Base-by-base conservation (phyloP, 2,797 vertebrate genomes). In the Amblyraja radiata region DNA sequence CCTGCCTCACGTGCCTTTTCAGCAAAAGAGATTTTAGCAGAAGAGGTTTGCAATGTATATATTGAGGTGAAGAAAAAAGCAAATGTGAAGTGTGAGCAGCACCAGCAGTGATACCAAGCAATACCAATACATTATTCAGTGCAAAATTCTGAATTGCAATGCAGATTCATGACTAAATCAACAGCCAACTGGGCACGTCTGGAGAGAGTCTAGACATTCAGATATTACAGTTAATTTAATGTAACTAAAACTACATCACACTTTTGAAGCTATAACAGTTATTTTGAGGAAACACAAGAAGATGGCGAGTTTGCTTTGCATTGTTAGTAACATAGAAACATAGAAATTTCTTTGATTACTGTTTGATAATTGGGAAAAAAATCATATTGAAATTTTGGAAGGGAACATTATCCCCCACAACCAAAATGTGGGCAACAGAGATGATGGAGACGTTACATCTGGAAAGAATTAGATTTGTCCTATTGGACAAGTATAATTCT, bases 181-280 rank as follows among this genome's bases (percentile, higher is more conserved):
- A 65, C 58, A 65, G 84, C 32, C 65, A 88, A 88, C 84, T 65
- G 61, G n/a, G 61, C 61, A 68, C 84, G 68, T 88, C 16, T 88
- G 84, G 84, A 63, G 65, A 88, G 18, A 68, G 84, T 68, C 84
- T 88, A 68, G 84, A 88, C 84, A 65, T 16, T 88, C 84, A 88
- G 84, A 68, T 88, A 91, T 91, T 68, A 91, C 21, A 46, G 90
- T 74, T 74, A 91, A 91, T 74, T 91, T 71, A 74, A 91, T 91
- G 71, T 39, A 91, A 71, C 36, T 74, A 46, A 91, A 54, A 28
- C 90, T 74, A 25, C 63, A 9, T 71, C 71, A 68, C 39, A 54
- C 71, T 54, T 74, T 28, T 74, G 90, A 91, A 71, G 16, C 21
- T 25, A 11, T 74, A 91, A 25, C 68, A 91, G 90, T 21, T 10